A percentile compares a stretch with the other conserved stretches of the same genome.
phyloP scores from a whole-genome alignment of 2,113 vertebrate species.

The Beaufortia kweichowensis region DNA sequence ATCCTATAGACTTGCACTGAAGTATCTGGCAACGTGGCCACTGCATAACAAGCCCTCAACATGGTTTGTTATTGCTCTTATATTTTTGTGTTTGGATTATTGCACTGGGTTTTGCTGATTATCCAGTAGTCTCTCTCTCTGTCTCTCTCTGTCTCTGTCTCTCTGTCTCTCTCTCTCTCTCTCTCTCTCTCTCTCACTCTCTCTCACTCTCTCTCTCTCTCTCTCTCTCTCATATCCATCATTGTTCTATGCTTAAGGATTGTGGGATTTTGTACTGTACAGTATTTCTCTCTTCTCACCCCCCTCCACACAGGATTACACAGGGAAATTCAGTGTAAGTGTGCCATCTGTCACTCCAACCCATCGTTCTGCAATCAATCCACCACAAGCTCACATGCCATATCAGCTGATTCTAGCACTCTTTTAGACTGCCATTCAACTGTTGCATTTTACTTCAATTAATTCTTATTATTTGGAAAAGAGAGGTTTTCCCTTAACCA shows the following conservation, averaged over 20 bases:
- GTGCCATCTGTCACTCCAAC: conserved; percentile 49
- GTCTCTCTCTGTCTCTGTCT: no score
- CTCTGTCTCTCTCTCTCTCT: no score
- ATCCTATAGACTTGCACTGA: no score
- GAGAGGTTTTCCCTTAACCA: background rate
- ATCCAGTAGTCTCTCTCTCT: no score
- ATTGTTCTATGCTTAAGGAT: background rate
- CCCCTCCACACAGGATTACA: conserved; percentile 45
- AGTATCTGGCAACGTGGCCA: no score
- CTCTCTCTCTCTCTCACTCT: background rate
- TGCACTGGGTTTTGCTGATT: background rate
- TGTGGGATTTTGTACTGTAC: background rate
- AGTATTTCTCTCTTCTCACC: conserved; percentile 3
- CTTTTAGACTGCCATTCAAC: background rate
- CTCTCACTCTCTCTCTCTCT: conserved; percentile 21
- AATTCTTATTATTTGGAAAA: background rate
- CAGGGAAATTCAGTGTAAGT: conserved; percentile 13
- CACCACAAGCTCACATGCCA: background rate
- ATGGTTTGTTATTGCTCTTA: no score
- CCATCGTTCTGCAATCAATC: conserved; percentile 4
- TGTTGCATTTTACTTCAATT: background rate
- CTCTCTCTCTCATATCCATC: conserved; percentile 10
- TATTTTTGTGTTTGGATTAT: background rate
- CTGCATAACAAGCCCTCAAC: no score
- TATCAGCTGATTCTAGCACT: background rate